Percentiles rank a stretch among this genome's conserved stretches.
phyloP scores from a whole-genome alignment of 2,113 vertebrate species.

The Leucopternis melanops region DNA sequence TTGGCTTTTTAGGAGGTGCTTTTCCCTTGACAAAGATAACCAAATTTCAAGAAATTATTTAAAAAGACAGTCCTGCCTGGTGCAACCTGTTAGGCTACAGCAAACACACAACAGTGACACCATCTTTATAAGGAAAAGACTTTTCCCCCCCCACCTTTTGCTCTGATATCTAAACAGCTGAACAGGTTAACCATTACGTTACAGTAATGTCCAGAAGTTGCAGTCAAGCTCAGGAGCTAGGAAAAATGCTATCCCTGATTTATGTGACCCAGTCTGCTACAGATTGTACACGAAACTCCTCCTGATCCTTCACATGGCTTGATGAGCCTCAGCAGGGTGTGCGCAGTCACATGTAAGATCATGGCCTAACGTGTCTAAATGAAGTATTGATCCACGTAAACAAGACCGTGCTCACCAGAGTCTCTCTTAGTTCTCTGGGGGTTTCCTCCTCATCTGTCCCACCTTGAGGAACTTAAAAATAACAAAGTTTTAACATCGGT shows the following conservation, averaged over 20 bases:
- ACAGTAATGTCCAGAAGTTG: background rate
- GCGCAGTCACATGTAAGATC: background rate
- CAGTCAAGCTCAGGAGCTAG: background rate
- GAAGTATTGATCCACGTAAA: background rate
- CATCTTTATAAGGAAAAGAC: background rate
- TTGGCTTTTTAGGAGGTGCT: background rate
- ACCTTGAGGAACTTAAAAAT: background rate
- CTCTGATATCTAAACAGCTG: background rate
- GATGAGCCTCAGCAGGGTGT: background rate
- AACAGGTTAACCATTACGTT: background rate
- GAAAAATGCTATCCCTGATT: background rate
- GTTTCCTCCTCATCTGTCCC: background rate
- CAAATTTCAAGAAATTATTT: conserved; percentile 11
- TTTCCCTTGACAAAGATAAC: background rate
- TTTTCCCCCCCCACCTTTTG: background rate
- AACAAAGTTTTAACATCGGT: background rate
- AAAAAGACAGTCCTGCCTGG: background rate
- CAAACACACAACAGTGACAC: background rate
- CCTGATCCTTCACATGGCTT: background rate
- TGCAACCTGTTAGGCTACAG: background rate
- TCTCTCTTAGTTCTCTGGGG: background rate
- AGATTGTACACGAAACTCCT: background rate
- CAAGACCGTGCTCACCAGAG: background rate
- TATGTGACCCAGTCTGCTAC: background rate
- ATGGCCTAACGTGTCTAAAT: background rate